These are phyloP conservation scores for Ambastaia sidthimunki DNA, from an alignment of 2,797 vertebrate genomes.

Conservation along the genomic window DNA sequence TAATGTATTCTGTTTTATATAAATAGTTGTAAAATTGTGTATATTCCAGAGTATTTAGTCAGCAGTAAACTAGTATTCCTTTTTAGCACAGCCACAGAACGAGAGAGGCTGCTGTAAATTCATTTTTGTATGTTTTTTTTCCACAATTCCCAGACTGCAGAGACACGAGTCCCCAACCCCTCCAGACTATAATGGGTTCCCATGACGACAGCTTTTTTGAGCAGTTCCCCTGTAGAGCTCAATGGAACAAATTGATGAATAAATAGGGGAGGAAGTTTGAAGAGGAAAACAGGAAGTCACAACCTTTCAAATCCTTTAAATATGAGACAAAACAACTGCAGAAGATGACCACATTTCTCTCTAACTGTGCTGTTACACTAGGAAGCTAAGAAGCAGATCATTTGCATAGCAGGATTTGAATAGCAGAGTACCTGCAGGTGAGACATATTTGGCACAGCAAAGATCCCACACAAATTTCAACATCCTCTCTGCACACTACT, in stretches of 20 bases:
- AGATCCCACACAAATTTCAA: background rate
- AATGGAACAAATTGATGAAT: slow-evolving; percentile 54
- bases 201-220: slow-evolving; percentile 56
- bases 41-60: background rate
- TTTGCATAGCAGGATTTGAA: slow-evolving; percentile 48
- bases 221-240: slow-evolving; percentile 28
- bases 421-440: slow-evolving; percentile 42
- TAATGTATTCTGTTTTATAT: background rate
- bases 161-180: slow-evolving; percentile 25
- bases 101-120: slow-evolving; percentile 45
- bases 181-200: slow-evolving; percentile 60
- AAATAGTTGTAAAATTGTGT: background rate
- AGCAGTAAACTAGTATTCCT: background rate
- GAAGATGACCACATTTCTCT: slow-evolving; percentile 4
- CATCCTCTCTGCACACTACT: background rate
- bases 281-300: slow-evolving; percentile 53
- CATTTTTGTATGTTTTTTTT: slow-evolving; percentile 35
- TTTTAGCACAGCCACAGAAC: background rate
- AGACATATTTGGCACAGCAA: background rate
- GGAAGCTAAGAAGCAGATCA: slow-evolving; percentile 3
- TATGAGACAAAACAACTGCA: slow-evolving; percentile 29
- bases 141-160: slow-evolving; percentile 41
- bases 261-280: slow-evolving; percentile 17
- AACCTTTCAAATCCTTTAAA: slow-evolving; percentile 57
- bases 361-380: background rate